phyloP scores from a whole-genome alignment of 2,888 invertebrate genomes.

The Rhimphoctona megacephalus region DNA sequence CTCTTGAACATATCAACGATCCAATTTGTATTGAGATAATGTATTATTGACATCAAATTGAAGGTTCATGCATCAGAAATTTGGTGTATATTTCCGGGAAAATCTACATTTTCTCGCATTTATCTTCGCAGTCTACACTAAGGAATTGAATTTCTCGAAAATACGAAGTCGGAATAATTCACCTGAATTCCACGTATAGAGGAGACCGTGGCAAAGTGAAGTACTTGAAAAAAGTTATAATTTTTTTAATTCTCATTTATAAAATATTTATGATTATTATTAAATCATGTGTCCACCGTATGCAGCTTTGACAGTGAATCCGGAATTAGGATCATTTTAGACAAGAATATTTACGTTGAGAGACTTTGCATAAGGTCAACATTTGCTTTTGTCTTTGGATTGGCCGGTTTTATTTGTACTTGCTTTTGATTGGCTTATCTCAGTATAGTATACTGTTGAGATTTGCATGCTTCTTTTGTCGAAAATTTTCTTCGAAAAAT shows the following conservation, averaged over 20 bases:
- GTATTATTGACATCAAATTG: not conserved
- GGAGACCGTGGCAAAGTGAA: not conserved
- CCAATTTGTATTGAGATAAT: not conserved
- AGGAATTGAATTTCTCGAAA: not conserved
- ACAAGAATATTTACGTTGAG: not conserved
- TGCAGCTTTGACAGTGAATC: not conserved
- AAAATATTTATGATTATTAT: not conserved
- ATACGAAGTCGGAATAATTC: slow-evolving; percentile 25
- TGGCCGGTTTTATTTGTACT: not conserved
- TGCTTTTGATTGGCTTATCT: not conserved
- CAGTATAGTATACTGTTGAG: not conserved
- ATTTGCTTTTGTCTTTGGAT: too few relatives aligned
- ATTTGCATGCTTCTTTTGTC: not conserved
- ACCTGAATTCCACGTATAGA: not conserved
- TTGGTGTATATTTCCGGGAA: not conserved
- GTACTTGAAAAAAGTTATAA: not conserved
- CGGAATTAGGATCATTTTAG: not conserved
- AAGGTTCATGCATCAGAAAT: not conserved
- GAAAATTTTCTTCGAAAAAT: not conserved
- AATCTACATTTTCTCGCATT: not conserved
- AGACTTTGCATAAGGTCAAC: not conserved
- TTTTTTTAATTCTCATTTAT: not conserved
- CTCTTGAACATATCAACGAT: not conserved
- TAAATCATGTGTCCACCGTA: not conserved
- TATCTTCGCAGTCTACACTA: not conserved